Conservation (phyloP, 1,140 invertebrate genomes). For the Ericerus pela region DNA sequence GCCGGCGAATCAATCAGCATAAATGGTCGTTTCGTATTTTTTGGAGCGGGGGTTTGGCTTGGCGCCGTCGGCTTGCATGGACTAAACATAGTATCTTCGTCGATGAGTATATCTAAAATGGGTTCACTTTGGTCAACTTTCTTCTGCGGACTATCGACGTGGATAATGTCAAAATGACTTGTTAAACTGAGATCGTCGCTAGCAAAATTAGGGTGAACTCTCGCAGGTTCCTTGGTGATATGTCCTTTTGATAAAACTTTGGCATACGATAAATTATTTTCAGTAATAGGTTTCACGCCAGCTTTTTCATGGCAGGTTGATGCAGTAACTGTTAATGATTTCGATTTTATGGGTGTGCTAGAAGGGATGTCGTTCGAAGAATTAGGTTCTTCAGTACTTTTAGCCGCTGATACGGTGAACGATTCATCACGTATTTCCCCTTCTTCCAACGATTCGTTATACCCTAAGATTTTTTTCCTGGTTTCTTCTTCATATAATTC, state of each 20-base stretch:
- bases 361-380: too few species aligned
- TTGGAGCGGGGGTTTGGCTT: not conserved
- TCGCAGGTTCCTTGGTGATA: not conserved
- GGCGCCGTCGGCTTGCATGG: not conserved
- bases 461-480: not conserved
- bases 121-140: not conserved
- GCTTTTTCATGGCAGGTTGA: not conserved
- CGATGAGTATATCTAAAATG: not conserved
- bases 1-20: not conserved
- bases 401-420: not conserved
- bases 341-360: not conserved
- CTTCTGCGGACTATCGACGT: not conserved
- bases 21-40: not conserved
- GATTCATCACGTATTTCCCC: not conserved
- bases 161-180: constrained; percentile 1
- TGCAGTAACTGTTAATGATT: not conserved
- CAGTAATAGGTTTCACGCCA: too few species aligned
- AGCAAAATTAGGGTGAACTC: not conserved
- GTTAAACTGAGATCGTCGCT: constrained; percentile 1
- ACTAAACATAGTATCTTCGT: constrained; percentile 5
- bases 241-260: not conserved
- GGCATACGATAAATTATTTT: not conserved
- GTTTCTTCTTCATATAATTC: not conserved
- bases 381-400: not conserved
- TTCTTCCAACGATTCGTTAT: not conserved